These are phyloP conservation scores for Neomonachus schauinslandi DNA, from an alignment of 2,113 vertebrate species.

Conservation along the genomic window DNA sequence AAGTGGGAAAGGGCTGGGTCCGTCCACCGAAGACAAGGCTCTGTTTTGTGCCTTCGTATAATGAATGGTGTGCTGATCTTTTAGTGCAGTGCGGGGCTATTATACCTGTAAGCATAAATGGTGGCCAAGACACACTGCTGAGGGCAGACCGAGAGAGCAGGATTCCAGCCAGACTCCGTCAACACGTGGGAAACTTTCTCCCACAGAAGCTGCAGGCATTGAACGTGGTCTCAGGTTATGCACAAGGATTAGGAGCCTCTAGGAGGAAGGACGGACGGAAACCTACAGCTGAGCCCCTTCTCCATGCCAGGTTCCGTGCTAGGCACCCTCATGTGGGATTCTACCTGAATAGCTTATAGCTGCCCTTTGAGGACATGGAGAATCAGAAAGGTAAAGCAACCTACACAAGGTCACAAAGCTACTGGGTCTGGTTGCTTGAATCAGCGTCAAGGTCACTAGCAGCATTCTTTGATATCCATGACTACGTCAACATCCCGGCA, in stretches of 20 bases:
- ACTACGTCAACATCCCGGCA: background rate
- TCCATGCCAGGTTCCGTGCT: background rate
- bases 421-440: background rate
- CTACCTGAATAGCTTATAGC: background rate
- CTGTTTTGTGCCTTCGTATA: background rate
- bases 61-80: background rate
- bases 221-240: conserved; percentile 53
- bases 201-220: background rate
- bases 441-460: background rate
- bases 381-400: conserved; percentile 47
- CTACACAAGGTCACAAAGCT: background rate
- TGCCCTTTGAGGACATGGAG: background rate
- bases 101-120: background rate
- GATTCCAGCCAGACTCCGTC: background rate
- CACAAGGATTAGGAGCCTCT: conserved; percentile 24
- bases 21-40: background rate
- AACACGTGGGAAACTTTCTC: conserved; percentile 55
- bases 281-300: background rate
- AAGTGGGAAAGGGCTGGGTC: background rate
- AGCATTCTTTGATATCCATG: background rate
- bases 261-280: conserved; percentile 57
- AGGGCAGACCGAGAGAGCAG: background rate
- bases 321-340: background rate
- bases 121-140: background rate
- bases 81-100: background rate